Conservation (phyloP, 53 echinoderm and acorn worm genomes). For the Mesocentrotus franciscanus region DNA sequence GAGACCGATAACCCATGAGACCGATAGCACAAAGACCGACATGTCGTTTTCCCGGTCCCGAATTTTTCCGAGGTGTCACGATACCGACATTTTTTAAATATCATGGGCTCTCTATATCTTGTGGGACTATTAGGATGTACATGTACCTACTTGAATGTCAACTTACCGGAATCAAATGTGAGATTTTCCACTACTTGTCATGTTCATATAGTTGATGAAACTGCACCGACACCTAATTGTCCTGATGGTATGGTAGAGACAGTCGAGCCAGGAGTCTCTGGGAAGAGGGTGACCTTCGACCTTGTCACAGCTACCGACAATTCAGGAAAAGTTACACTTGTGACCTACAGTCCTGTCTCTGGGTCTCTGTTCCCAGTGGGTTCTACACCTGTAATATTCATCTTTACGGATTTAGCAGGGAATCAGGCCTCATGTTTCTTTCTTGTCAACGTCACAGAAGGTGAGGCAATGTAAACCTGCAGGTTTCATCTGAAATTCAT, state of each 20-base stretch:
- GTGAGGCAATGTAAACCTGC: neutral
- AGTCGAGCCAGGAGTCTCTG: neutral
- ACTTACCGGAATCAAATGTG: too few species aligned
- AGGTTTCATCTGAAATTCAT: too few species aligned
- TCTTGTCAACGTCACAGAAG: conserved; percentile 10
- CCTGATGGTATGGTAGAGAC: neutral
- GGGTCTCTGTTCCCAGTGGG: conserved; percentile 3
- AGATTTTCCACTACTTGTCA: neutral
- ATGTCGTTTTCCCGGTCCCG: too few species aligned
- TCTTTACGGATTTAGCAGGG: neutral
- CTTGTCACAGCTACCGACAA: conserved; percentile 15
- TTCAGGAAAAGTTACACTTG: neutral
- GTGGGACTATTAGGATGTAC: too few species aligned
- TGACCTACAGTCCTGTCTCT: neutral
- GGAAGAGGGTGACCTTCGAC: conserved; percentile 10
- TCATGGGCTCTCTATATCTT: too few species aligned
- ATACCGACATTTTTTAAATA: too few species aligned
- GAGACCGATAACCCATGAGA: too few species aligned
- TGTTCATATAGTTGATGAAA: conserved; percentile 7
- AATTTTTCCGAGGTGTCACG: too few species aligned
- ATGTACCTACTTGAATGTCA: too few species aligned
- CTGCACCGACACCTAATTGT: neutral
- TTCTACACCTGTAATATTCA: conserved; percentile 4
- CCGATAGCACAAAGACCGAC: too few species aligned
- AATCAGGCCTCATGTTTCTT: conserved; percentile 25